phyloP scores from a whole-genome alignment of 2,888 invertebrate species.

The Dolichomitus sp. region DNA sequence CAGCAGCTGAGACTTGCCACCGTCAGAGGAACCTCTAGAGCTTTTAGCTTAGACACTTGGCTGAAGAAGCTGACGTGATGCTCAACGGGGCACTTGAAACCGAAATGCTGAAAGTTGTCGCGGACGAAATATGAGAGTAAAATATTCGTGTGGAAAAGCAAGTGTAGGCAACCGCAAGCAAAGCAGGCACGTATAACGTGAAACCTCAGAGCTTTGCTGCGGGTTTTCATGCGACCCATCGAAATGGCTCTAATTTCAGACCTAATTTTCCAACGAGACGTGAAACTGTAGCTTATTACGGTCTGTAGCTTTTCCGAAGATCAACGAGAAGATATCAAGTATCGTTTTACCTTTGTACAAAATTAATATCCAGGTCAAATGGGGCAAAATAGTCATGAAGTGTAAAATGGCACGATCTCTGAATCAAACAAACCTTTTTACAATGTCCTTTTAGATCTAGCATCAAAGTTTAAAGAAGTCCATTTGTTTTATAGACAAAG shows the following conservation, averaged over 20 bases:
- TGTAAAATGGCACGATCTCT: neutral
- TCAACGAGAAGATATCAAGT: neutral
- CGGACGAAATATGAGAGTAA: conserved; percentile 46
- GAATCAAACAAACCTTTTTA: neutral
- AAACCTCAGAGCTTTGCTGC: conserved; percentile 24
- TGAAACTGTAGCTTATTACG: conserved; percentile 1
- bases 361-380: neutral
- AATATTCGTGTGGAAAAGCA: conserved; percentile 45
- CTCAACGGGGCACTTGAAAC: conserved; percentile 25
- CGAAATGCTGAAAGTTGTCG: conserved; percentile 50
- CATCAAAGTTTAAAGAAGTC: too few relatives aligned
- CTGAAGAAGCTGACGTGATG: conserved; percentile 30
- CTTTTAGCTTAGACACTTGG: conserved; percentile 45
- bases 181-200: conserved; percentile 17
- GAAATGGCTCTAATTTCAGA: conserved; percentile 49
- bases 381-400: neutral
- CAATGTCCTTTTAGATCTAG: neutral
- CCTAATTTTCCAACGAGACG: conserved; percentile 58
- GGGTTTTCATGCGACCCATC: conserved; percentile 44
- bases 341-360: neutral
- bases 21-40: conserved; percentile 22
- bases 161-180: conserved; percentile 50
- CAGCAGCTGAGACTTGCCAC: conserved; percentile 31
- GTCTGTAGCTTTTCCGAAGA: neutral
- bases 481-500: too few relatives aligned